Percentiles rank a stretch among this genome's conserved stretches.
phyloP scores from a whole-genome alignment of 2,113 vertebrate species.

The Triplophysa siluroides region DNA sequence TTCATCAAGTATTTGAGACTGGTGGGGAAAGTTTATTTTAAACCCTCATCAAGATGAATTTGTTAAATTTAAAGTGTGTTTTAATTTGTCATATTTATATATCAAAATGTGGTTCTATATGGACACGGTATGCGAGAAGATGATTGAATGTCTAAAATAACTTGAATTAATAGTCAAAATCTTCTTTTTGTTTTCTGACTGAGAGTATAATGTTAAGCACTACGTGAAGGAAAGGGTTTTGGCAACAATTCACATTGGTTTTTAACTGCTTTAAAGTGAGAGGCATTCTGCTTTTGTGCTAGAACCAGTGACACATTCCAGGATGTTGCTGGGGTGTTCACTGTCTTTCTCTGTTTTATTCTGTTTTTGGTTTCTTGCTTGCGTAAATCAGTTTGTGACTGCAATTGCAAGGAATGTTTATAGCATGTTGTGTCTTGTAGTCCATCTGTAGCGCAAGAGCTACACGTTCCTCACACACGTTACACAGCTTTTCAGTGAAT shows the following conservation, averaged over 20 bases:
- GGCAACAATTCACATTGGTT: not conserved
- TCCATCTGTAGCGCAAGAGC: conserved; percentile 30
- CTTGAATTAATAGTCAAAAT: not conserved
- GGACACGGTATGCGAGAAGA: no score
- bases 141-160: not conserved
- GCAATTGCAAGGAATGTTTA: conserved; percentile 49
- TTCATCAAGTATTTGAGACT: no score
- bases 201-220: not conserved
- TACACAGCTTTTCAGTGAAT: not conserved
- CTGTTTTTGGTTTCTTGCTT: conserved; percentile 14
- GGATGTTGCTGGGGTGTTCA: conserved; percentile 2
- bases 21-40: not conserved
- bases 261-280: not conserved
- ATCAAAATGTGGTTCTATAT: no score
- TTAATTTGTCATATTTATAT: no score
- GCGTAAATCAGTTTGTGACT: conserved; percentile 16
- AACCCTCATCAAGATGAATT: no score
- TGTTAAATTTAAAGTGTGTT: not conserved
- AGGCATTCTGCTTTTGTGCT: not conserved
- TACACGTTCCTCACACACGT: conserved; percentile 35
- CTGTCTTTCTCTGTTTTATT: not conserved
- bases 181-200: not conserved
- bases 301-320: conserved; percentile 7
- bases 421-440: conserved; percentile 60
- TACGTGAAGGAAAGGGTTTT: not conserved